Evolutionary conservation across 2,888 invertebrate genomes (phyloP).

Genomic region (Ophion ventricosus): DNA sequence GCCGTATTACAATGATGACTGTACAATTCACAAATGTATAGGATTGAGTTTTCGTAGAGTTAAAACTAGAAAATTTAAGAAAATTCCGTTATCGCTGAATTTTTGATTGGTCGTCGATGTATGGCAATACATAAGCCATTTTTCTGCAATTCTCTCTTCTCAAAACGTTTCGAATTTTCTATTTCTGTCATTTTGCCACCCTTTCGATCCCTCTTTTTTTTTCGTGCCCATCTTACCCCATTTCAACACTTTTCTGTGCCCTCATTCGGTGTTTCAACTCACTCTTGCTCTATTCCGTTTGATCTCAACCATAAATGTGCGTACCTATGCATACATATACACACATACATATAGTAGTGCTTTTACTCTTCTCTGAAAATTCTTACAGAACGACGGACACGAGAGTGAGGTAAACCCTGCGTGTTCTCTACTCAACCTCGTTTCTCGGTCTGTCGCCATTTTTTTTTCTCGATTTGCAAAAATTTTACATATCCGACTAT

Average conservation of each 20-base stretch:
- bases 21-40: too few species aligned
- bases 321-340: background rate
- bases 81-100: too few species aligned
- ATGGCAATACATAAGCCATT: too few species aligned
- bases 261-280: background rate
- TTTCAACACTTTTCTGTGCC: slow-evolving; percentile 1
- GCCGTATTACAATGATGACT: too few species aligned
- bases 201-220: slow-evolving; percentile 15
- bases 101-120: too few species aligned
- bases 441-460: slow-evolving; percentile 5
- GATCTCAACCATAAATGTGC: background rate
- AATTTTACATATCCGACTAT: too few species aligned
- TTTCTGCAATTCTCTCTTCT: too few species aligned
- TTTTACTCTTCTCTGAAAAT: slow-evolving; percentile 23
- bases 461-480: slow-evolving; percentile 2
- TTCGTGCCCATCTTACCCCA: background rate
- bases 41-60: too few species aligned
- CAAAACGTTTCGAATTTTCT: background rate
- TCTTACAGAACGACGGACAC: slow-evolving; percentile 38
- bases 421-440: slow-evolving; percentile 24
- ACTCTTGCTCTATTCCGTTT: slow-evolving; percentile 24
- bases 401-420: slow-evolving; percentile 23
- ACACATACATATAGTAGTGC: background rate
- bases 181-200: background rate
- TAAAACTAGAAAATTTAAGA: too few species aligned